Conservation (phyloP, 2,888 invertebrate genomes). For the Acanthosepion pharaonis region DNA sequence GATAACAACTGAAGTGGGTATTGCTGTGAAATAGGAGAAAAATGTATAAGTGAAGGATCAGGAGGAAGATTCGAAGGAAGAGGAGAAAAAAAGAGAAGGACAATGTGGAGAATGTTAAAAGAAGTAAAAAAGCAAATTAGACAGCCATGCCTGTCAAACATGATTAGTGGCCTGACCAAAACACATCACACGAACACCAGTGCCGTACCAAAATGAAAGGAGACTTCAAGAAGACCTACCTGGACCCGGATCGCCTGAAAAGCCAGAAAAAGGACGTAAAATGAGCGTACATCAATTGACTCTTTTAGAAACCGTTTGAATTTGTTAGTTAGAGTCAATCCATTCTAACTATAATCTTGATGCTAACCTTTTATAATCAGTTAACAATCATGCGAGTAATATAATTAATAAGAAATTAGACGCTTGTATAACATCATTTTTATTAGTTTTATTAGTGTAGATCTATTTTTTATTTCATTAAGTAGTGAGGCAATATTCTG, state of each 20-base stretch:
- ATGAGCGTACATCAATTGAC: neutral
- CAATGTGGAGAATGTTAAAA: neutral
- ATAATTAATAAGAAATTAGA: neutral
- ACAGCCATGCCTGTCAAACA: constrained; percentile 39
- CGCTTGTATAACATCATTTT: neutral
- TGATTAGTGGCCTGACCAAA: neutral
- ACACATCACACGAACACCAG: constrained; percentile 40
- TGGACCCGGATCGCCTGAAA: constrained; percentile 45
- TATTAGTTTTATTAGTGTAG: neutral
- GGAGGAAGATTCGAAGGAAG: neutral
- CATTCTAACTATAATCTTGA: neutral
- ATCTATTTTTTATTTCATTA: neutral
- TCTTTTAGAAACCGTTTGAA: neutral
- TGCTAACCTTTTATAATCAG: neutral
- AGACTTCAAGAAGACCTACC: constrained; percentile 46
- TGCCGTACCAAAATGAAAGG: constrained; percentile 24
- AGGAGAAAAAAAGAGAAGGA: neutral
- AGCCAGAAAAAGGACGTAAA: constrained; percentile 24
- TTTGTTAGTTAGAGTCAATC: neutral
- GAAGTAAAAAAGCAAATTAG: constrained; percentile 37
- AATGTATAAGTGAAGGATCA: neutral
- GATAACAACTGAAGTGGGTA: neutral
- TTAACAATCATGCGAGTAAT: no score
- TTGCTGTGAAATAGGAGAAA: neutral
- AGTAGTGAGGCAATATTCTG: neutral